Percentiles rank a stretch among this genome's conserved stretches.
Conservation (phyloP, 2,113 vertebrate genomes). For the Propithecus coquereli region DNA sequence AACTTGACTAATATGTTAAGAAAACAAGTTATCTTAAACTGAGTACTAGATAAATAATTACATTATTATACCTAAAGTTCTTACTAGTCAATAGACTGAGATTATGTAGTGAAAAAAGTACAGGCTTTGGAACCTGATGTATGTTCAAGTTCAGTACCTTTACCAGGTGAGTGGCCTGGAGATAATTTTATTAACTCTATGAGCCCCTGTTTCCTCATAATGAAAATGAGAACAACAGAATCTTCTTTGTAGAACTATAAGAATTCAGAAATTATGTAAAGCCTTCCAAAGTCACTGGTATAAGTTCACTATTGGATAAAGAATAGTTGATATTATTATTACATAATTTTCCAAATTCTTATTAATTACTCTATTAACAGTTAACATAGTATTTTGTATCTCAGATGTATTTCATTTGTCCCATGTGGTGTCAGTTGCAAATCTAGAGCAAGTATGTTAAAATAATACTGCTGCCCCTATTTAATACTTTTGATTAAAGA, state of each 20-base stretch:
- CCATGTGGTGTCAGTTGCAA: not conserved
- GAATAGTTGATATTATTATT: not conserved
- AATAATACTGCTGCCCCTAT: not conserved
- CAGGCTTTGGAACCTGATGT: not conserved
- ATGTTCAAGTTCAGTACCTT: not conserved
- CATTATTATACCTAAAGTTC: not conserved
- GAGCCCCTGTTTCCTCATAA: not conserved
- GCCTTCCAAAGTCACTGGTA: not conserved
- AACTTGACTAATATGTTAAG: not conserved
- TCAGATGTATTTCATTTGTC: not conserved
- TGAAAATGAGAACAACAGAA: not conserved
- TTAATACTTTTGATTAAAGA: constrained; percentile 15
- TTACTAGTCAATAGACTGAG: not conserved
- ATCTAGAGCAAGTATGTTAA: not conserved
- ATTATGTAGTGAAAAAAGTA: not conserved
- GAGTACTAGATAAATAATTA: not conserved
- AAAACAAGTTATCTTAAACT: not conserved
- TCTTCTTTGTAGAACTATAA: not conserved
- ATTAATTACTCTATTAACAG: not conserved
- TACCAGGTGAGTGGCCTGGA: not conserved
- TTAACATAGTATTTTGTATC: not conserved
- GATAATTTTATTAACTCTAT: not conserved
- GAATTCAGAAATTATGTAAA: not conserved
- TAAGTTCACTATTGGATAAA: not conserved
- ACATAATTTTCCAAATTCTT: not conserved